Evolutionary conservation across 2,888 invertebrate genomes (phyloP).

Genomic region (Cecidostiba fungosa): DNA sequence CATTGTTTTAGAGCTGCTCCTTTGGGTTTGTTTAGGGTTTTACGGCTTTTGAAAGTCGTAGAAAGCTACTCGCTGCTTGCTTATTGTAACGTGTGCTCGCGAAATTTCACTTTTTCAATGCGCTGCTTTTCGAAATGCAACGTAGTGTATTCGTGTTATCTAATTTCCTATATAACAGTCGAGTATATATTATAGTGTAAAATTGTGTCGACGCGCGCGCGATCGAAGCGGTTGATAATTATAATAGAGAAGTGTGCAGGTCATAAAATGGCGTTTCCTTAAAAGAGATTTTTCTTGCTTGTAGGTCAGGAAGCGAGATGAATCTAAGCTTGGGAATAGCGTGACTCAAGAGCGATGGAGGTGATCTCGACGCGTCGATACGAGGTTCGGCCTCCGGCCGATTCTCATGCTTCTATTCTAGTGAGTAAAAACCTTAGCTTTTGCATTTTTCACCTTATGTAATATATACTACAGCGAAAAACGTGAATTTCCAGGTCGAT

Average conservation of each 20-base stretch:
- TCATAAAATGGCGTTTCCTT: conserved; percentile 37
- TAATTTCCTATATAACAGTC: too few relatives aligned
- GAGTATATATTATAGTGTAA: too few relatives aligned
- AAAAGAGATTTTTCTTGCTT: conserved; percentile 58
- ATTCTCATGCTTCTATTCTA: conserved; percentile 72
- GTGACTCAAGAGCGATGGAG: conserved; percentile 75
- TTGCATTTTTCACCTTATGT: background rate
- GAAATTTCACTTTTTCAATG: conserved; percentile 37
- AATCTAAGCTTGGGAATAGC: conserved; percentile 60
- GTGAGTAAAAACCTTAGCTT: conserved; percentile 67
- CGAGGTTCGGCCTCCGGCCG: conserved; percentile 76
- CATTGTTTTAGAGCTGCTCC: conserved; percentile 50
- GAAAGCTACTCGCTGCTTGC: background rate
- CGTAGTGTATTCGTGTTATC: too few relatives aligned
- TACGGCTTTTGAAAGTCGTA: conserved; percentile 44
- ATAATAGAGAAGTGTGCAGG: too few relatives aligned
- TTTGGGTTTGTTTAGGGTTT: conserved; percentile 40
- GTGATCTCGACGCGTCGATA: conserved; percentile 79
- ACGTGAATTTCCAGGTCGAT: conserved; percentile 82
- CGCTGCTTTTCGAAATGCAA: background rate
- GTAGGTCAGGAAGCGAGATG: conserved; percentile 61
- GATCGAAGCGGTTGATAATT: conserved; percentile 12
- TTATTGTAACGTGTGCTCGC: background rate
- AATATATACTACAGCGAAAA: background rate
- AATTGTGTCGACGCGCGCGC: too few relatives aligned